Percentiles rank a stretch among this genome's conserved stretches.
Evolutionary conservation across 2,797 vertebrate species (phyloP).

Genomic region (Linurgus olivaceus): DNA sequence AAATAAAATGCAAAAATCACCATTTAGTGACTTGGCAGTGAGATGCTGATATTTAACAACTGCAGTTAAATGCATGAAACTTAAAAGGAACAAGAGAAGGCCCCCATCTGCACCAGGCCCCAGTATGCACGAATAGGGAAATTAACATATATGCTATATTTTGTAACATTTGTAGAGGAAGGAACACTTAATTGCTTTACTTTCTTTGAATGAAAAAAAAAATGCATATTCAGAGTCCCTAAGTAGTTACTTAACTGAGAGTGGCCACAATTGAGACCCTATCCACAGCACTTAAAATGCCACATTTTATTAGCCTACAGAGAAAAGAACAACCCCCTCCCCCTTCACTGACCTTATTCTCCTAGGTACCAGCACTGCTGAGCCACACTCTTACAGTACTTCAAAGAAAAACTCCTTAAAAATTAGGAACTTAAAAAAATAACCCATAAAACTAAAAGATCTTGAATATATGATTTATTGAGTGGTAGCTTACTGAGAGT

Average conservation of each 20-base stretch:
- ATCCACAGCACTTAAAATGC: constrained; percentile 38
- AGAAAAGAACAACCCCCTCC: neutral
- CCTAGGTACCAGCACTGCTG: neutral
- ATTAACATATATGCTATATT: neutral
- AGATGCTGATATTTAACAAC: neutral
- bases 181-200: neutral
- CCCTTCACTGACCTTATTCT: neutral
- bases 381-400: neutral
- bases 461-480: neutral
- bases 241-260: neutral
- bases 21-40: neutral
- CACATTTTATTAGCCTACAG: constrained; percentile 17
- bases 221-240: neutral
- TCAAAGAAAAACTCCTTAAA: neutral
- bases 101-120: neutral
- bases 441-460: neutral
- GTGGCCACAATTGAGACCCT: neutral
- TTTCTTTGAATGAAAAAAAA: constrained; percentile 11
- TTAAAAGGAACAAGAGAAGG: neutral
- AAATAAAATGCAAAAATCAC: neutral
- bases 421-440: neutral
- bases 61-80: neutral
- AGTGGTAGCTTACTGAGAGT: neutral
- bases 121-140: neutral
- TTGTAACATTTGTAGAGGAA: neutral